Evolutionary conservation across 2,113 vertebrate species (phyloP).

Genomic region (Leptocoma aspasia): DNA sequence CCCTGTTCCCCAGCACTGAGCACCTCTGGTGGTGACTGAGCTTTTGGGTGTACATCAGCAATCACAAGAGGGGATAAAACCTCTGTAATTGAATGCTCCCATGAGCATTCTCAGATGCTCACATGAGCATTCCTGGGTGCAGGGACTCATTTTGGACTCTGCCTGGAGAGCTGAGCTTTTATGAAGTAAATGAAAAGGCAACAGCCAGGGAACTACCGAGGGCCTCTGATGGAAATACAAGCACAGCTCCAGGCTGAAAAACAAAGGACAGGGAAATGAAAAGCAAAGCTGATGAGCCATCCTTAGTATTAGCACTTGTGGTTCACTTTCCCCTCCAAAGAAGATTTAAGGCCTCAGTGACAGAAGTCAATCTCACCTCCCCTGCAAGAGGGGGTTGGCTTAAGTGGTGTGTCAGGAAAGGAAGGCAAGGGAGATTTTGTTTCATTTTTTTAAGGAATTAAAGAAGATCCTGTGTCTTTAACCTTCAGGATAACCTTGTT

Average conservation of each 20-base stretch:
- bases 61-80: not conserved
- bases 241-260: not conserved
- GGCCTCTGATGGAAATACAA: not conserved
- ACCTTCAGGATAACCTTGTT: slow-evolving; percentile 70
- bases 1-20: not conserved
- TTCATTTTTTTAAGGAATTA: slow-evolving; percentile 10
- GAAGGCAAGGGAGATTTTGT: not conserved
- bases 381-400: not conserved
- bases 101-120: no score
- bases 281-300: not conserved
- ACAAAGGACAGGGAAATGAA: slow-evolving; percentile 6
- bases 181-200: not conserved
- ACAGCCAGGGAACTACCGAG: not conserved
- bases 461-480: slow-evolving; percentile 40
- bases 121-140: not conserved
- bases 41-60: not conserved
- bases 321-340: not conserved
- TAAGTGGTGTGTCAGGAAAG: not conserved
- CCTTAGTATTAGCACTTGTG: not conserved
- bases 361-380: not conserved
- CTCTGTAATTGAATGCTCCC: not conserved
- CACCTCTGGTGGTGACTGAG: not conserved
- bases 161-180: not conserved
- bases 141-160: not conserved
- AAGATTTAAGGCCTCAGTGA: not conserved